Percentiles rank a stretch among this genome's conserved stretches.
Conservation (phyloP, 2,888 invertebrate species). For the Thelaira solivaga region DNA sequence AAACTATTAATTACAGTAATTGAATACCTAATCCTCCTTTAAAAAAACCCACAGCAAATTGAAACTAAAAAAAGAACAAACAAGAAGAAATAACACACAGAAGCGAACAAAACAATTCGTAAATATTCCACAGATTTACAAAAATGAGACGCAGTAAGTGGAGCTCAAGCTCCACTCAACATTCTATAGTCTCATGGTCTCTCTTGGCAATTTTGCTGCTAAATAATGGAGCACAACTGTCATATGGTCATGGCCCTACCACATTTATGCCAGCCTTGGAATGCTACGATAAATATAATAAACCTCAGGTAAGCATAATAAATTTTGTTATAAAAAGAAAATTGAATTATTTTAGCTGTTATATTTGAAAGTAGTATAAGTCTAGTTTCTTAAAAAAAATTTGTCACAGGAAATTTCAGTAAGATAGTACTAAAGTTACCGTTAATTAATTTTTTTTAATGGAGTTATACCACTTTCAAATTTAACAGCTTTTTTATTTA, state of each 20-base stretch:
- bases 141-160: slow-evolving; percentile 73
- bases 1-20: slow-evolving; percentile 34
- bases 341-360: too few species aligned
- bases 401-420: too few species aligned
- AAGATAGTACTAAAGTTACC: too few species aligned
- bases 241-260: slow-evolving; percentile 64
- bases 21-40: neutral
- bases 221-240: slow-evolving; percentile 62
- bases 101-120: neutral
- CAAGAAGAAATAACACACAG: neutral
- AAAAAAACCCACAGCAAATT: neutral
- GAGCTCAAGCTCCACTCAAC: slow-evolving; percentile 68
- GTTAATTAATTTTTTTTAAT: too few species aligned
- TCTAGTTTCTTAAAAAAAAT: too few species aligned
- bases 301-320: slow-evolving; percentile 78
- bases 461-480: too few species aligned
- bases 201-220: slow-evolving; percentile 64
- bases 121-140: slow-evolving; percentile 30
- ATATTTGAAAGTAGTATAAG: too few species aligned
- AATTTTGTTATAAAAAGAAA: too few species aligned
- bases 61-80: neutral
- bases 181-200: slow-evolving; percentile 59
- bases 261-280: slow-evolving; percentile 76
- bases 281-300: slow-evolving; percentile 79
- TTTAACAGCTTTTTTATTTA: too few species aligned